These are phyloP conservation scores for Mastomys natalensis DNA, from an alignment of 2,113 vertebrate genomes.

Conservation along the genomic window DNA sequence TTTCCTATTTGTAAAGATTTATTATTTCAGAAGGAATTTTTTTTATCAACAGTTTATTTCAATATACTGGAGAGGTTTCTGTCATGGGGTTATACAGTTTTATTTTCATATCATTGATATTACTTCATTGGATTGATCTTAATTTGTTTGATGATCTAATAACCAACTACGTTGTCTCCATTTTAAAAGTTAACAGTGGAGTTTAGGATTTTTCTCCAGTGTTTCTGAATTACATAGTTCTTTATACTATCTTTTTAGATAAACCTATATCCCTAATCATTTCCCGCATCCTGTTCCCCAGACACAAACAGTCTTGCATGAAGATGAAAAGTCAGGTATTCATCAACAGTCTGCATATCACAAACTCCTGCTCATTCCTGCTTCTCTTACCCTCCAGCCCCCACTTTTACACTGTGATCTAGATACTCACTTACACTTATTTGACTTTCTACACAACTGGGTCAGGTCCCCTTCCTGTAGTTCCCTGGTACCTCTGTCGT, in stretches of 20 bases:
- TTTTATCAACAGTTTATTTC: background rate
- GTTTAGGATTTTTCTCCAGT: conserved; percentile 11
- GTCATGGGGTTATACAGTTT: conserved; percentile 9
- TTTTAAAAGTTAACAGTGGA: conserved; percentile 37
- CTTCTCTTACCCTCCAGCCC: background rate
- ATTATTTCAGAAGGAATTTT: background rate
- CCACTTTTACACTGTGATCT: background rate
- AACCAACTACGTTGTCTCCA: background rate
- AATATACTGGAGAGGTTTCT: background rate
- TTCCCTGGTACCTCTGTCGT: background rate
- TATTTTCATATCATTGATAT: background rate
- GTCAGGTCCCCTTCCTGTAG: background rate
- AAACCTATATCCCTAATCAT: background rate
- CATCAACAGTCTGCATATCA: background rate
- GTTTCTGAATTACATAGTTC: background rate
- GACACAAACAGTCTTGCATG: background rate
- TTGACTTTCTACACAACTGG: conserved; percentile 36
- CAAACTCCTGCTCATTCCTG: background rate
- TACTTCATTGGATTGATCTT: background rate
- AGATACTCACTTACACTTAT: background rate
- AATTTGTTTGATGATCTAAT: background rate
- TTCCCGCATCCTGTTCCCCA: background rate
- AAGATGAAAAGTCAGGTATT: background rate
- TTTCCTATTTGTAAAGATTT: background rate
- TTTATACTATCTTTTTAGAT: background rate